Evolutionary conservation across 2,797 vertebrate species (phyloP).

Genomic region (Prionace glauca): DNA sequence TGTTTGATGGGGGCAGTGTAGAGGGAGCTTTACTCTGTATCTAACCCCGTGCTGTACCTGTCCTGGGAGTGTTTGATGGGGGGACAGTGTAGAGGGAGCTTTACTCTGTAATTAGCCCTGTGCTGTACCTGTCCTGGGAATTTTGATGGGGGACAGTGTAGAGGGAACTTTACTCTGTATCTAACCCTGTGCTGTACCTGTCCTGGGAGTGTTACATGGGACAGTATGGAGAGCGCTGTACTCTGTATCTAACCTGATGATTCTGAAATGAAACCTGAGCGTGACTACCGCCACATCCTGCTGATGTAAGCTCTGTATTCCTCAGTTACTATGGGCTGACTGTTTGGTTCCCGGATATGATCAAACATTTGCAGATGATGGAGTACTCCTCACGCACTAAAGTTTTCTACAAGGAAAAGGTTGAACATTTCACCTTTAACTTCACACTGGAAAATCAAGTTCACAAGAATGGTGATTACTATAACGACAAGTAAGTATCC

Average conservation of each 20-base stretch:
- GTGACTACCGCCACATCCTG: neutral
- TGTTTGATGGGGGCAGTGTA: too few relatives aligned
- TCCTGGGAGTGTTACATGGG: too few relatives aligned
- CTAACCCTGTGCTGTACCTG: too few relatives aligned
- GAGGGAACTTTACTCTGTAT: too few relatives aligned
- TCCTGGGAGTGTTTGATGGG: too few relatives aligned
- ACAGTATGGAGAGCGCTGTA: neutral
- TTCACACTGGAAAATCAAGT: conserved; percentile 96
- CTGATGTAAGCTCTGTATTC: neutral
- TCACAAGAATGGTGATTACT: conserved; percentile 85
- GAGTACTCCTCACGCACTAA: conserved; percentile 85
- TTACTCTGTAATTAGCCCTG: too few relatives aligned
- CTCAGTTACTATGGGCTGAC: conserved; percentile 90
- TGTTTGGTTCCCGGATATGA: conserved; percentile 97
- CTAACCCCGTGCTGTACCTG: too few relatives aligned
- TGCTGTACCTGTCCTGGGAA: too few relatives aligned
- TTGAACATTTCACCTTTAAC: conserved; percentile 91
- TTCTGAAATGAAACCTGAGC: neutral
- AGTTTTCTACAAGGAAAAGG: conserved; percentile 79
- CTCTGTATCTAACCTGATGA: neutral
- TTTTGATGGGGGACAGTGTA: too few relatives aligned
- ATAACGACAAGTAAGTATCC: conserved; percentile 84
- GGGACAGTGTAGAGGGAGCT: too few relatives aligned
- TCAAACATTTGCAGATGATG: conserved; percentile 86
- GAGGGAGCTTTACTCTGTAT: too few relatives aligned